phyloP scores from a whole-genome alignment of 2,888 invertebrate genomes.

The Drosophila recens region DNA sequence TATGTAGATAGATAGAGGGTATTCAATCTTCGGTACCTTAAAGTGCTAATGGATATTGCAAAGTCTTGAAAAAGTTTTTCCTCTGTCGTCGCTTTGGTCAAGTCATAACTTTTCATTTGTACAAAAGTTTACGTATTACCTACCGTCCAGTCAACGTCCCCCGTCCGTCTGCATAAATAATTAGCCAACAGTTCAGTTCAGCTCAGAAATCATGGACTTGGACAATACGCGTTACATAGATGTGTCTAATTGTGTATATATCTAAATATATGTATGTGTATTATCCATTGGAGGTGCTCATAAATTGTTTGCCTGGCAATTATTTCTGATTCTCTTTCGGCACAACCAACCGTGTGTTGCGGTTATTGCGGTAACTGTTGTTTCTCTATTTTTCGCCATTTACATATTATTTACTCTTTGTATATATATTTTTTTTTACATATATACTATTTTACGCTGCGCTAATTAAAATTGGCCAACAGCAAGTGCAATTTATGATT shows the following conservation, averaged over 20 bases:
- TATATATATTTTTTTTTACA: neutral
- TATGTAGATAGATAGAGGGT: neutral
- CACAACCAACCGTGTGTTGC: slow-evolving; percentile 42
- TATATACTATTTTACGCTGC: slow-evolving; percentile 21
- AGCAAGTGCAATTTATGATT: slow-evolving; percentile 39
- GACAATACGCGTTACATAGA: slow-evolving; percentile 9
- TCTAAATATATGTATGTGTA: neutral
- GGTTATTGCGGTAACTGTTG: slow-evolving; percentile 53
- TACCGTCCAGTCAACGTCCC: slow-evolving; percentile 15
- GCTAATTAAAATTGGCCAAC: slow-evolving; percentile 49
- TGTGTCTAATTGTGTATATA: slow-evolving; percentile 6
- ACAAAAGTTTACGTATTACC: slow-evolving; percentile 43
- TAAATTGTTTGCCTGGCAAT: slow-evolving; percentile 52
- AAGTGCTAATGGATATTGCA: neutral
- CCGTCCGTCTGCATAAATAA: slow-evolving; percentile 45
- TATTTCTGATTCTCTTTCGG: slow-evolving; percentile 52
- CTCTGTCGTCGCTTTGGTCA: slow-evolving; percentile 13
- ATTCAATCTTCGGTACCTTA: neutral
- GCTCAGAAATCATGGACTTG: slow-evolving; percentile 25
- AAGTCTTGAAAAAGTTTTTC: slow-evolving; percentile 28
- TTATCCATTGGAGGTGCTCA: slow-evolving; percentile 25
- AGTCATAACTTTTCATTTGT: slow-evolving; percentile 52
- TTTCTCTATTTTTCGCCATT: slow-evolving; percentile 32
- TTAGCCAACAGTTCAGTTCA: slow-evolving; percentile 35
- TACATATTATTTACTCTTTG: slow-evolving; percentile 25